Base-by-base conservation (phyloP, 92 coral and sea anemone genomes). In the Hydrozoanthus gracilis region DNA sequence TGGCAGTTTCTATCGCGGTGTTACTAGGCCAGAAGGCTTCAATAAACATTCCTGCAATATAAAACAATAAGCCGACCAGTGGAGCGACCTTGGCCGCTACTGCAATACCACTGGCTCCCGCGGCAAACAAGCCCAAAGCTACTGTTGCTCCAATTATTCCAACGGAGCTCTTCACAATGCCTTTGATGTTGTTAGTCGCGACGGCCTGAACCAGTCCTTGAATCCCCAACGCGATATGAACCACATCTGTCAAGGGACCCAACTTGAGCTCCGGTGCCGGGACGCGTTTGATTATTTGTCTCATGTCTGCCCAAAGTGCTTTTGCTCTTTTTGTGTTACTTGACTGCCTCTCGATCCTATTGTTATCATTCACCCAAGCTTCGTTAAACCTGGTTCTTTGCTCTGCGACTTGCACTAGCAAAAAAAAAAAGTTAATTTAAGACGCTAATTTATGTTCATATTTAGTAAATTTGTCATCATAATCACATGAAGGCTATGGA, bases 81-180 rank as follows among this genome's bases (percentile, higher is more conserved):
- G 86, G 73, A 20, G 73, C 73, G 10, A 68, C 49, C 10, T 68
- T 45, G 44, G 73, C 73, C 49, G 73, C 73, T 14, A 68, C 4
- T 68, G 73, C 73, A 4, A 68, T n/a, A 7, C 73, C 70, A 8
- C 70, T 48, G 55, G 9, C 47, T 72, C 77, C 77, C 0, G 77
- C 77, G 4, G 56, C 77, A 48, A 72, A 72, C 77, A 72, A 15
- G 4, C 77, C 77, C 55, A 90, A 73, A 6, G 88, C 93, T 15
- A 90, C 93, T 8, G 86, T 73, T 27, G 90, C 74, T 12, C 93
- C 90, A 13, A 90, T 89, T n/a, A 90, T 90, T 11, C 93, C 93
- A 7, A 87, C 90, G 4, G 88, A 87, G 45, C 88, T 82, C 74
- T 90, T 90, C 49, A 90, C 90, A 5, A 90, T 90, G 6, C 93